Evolutionary conservation across 2,888 invertebrate species (phyloP).

Genomic region (Andrena trimmerana): DNA sequence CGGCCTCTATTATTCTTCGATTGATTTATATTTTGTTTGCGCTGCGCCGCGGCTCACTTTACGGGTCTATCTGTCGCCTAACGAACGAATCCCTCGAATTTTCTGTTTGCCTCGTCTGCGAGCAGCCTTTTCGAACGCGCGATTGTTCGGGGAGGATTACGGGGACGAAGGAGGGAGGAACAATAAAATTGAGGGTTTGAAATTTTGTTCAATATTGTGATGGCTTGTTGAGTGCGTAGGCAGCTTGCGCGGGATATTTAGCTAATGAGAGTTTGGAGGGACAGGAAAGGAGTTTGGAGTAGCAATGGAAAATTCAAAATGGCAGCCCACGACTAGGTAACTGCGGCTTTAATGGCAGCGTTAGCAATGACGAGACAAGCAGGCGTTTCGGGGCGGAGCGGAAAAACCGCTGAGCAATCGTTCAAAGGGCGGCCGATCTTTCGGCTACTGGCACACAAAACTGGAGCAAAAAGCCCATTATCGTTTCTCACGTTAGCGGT

Average conservation of each 20-base stretch:
- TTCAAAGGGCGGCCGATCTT: slow-evolving; percentile 74
- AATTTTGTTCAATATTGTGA: neutral
- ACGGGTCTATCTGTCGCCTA: slow-evolving; percentile 53
- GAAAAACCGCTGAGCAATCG: slow-evolving; percentile 83
- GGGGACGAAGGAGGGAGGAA: neutral
- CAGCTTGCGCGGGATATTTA: neutral
- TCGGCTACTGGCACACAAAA: slow-evolving; percentile 58
- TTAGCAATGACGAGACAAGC: slow-evolving; percentile 60
- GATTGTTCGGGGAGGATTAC: slow-evolving; percentile 1
- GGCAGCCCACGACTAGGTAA: slow-evolving; percentile 20
- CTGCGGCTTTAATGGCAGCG: slow-evolving; percentile 60
- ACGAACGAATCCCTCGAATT: neutral
- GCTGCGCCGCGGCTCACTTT: slow-evolving; percentile 59
- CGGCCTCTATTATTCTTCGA: slow-evolving; percentile 79
- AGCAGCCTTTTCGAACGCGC: neutral
- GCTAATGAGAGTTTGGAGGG: no score
- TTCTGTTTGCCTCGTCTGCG: neutral
- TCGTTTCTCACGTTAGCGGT: slow-evolving; percentile 59
- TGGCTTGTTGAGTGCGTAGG: neutral
- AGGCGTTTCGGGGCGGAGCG: slow-evolving; percentile 82
- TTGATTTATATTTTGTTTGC: slow-evolving; percentile 85
- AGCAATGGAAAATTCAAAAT: slow-evolving; percentile 47
- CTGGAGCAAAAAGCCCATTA: slow-evolving; percentile 63
- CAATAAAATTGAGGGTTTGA: neutral
- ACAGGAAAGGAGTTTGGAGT: neutral